Evolutionary conservation across 2,113 vertebrate genomes (phyloP).

Genomic region (Apus apus): DNA sequence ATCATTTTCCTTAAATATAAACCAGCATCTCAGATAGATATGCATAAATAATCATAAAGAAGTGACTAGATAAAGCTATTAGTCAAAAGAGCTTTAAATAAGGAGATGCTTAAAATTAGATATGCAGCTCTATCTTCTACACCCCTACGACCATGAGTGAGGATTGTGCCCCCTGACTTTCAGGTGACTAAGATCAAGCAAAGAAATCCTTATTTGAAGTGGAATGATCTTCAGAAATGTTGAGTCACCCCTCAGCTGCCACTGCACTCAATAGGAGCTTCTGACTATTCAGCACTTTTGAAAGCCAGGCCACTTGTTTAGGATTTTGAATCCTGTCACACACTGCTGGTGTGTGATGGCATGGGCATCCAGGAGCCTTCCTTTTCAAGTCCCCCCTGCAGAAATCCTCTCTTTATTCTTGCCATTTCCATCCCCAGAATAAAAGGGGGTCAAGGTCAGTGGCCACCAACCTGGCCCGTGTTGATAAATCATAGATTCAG

Average conservation of each 20-base stretch:
- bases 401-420: neutral
- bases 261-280: neutral
- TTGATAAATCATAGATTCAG: rapidly evolving
- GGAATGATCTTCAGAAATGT: neutral
- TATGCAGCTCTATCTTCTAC: neutral
- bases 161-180: rapidly evolving
- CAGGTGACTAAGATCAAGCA: neutral
- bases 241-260: constrained; percentile 27
- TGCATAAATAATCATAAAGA: neutral
- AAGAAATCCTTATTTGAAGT: neutral
- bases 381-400: neutral
- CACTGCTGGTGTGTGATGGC: rapidly evolving
- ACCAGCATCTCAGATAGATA: neutral
- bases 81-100: neutral
- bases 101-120: neutral
- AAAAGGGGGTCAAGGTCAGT: neutral
- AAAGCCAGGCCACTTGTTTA: neutral
- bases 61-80: neutral
- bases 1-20: neutral
- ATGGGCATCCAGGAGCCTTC: rapidly evolving
- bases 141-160: neutral
- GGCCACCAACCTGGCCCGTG: rapidly evolving
- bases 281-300: neutral
- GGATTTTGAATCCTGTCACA: neutral
- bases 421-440: neutral